phyloP scores from a whole-genome alignment of 2,113 vertebrate genomes.

The Dipodomys spectabilis region DNA sequence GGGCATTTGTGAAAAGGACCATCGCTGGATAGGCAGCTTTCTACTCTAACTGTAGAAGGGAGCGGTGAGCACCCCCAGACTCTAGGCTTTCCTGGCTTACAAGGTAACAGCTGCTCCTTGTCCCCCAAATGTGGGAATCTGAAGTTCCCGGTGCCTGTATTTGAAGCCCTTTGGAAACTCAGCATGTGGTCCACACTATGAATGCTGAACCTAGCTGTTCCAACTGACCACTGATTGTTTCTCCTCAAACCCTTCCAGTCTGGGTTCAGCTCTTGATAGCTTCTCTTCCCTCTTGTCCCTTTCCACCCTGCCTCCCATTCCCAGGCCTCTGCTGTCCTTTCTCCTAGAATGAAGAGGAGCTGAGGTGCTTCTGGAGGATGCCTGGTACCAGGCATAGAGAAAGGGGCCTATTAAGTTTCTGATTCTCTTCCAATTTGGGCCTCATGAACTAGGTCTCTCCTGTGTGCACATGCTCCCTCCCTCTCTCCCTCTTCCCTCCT shows the following conservation, averaged over 20 bases:
- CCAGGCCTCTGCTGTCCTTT: background rate
- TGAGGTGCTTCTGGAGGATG: slow-evolving; percentile 19
- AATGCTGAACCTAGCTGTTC: background rate
- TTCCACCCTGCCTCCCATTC: background rate
- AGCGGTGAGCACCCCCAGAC: background rate
- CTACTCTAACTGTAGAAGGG: background rate
- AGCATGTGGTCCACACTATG: background rate
- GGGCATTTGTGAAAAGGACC: background rate
- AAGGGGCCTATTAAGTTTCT: background rate
- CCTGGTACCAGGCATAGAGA: background rate
- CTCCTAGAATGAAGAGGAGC: background rate
- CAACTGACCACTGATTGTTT: background rate
- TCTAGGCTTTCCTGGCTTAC: background rate
- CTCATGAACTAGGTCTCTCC: background rate
- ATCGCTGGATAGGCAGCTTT: background rate
- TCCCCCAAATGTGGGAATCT: background rate
- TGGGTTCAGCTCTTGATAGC: background rate
- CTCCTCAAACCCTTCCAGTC: background rate
- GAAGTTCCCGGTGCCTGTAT: background rate
- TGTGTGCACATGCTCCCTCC: rapidly evolving
- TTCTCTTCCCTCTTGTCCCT: background rate
- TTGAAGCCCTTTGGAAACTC: background rate
- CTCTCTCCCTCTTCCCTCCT: background rate
- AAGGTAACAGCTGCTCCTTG: background rate
- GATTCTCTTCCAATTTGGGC: background rate